Evolutionary conservation across 1,140 invertebrate genomes (phyloP).

Genomic region (Zaprionus camerounensis): DNA sequence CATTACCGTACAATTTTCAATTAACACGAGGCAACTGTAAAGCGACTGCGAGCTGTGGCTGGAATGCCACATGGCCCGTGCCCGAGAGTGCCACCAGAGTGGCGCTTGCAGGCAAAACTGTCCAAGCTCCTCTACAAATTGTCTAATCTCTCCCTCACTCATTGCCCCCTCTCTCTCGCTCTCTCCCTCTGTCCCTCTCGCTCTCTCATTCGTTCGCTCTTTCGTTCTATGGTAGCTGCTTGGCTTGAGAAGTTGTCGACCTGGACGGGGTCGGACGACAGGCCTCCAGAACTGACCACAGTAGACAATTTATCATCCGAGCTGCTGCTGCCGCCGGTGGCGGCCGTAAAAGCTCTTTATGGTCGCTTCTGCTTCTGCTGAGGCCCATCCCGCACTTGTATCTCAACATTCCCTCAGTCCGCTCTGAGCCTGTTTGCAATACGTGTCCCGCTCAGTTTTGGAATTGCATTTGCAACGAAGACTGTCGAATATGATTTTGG

Average conservation of each 20-base stretch:
- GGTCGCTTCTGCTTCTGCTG: slow-evolving; percentile 65
- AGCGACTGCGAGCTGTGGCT: slow-evolving; percentile 15
- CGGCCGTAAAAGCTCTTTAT: slow-evolving; percentile 77
- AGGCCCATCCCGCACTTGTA: not conserved
- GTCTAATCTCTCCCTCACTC: slow-evolving; percentile 61
- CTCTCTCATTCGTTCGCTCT: too few relatives aligned
- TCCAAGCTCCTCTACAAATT: slow-evolving; percentile 65
- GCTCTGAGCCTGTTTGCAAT: not conserved
- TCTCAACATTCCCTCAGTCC: not conserved
- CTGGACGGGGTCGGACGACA: slow-evolving; percentile 36
- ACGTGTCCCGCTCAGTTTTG: not conserved
- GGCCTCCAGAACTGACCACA: slow-evolving; percentile 56
- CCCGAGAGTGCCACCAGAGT: slow-evolving; percentile 33
- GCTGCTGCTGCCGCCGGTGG: slow-evolving; percentile 60
- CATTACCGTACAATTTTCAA: slow-evolving; percentile 82
- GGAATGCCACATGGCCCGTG: slow-evolving; percentile 16
- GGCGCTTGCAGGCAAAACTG: slow-evolving; percentile 70
- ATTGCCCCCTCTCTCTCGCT: slow-evolving; percentile 3
- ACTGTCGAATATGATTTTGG: slow-evolving; percentile 1
- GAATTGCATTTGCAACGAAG: not conserved
- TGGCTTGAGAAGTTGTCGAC: slow-evolving; percentile 72
- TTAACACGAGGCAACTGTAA: slow-evolving; percentile 74
- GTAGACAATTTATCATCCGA: slow-evolving; percentile 73
- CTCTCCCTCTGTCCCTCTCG: not conserved
- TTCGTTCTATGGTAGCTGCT: slow-evolving; percentile 70